Evolutionary conservation across 2,888 invertebrate genomes (phyloP).

Genomic region (Eupithecia centaureata): DNA sequence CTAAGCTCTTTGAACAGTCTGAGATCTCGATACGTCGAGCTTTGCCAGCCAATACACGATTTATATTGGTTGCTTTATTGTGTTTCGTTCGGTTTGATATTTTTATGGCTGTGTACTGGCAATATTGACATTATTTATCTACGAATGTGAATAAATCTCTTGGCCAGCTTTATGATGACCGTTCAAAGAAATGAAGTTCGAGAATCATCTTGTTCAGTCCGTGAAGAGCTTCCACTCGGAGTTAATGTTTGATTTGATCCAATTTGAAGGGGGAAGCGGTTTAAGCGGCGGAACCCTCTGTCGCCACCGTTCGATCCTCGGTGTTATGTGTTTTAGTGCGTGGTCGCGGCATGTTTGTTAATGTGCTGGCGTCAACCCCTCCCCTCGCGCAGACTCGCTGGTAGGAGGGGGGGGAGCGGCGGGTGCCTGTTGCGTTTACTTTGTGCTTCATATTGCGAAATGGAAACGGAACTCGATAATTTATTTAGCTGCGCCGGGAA

Average conservation of each 20-base stretch:
- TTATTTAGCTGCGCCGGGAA: slow-evolving; percentile 34
- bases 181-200: background rate
- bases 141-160: background rate
- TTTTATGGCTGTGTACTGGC: background rate
- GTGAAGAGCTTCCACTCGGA: background rate
- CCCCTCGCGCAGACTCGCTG: slow-evolving; percentile 30
- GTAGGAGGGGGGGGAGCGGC: slow-evolving; percentile 19
- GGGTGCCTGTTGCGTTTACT: slow-evolving; percentile 60
- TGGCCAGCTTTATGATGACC: background rate
- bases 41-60: slow-evolving; percentile 1
- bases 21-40: background rate
- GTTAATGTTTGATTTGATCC: background rate
- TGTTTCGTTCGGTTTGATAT: background rate
- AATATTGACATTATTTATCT: background rate
- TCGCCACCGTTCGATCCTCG: slow-evolving; percentile 48
- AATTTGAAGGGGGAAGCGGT: slow-evolving; percentile 10
- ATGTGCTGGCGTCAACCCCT: slow-evolving; percentile 51
- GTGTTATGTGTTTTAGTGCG: slow-evolving; percentile 61
- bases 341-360: slow-evolving; percentile 60
- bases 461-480: slow-evolving; percentile 35
- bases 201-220: background rate
- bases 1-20: slow-evolving; percentile 9
- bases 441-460: slow-evolving; percentile 46
- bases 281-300: slow-evolving; percentile 11
- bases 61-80: slow-evolving; percentile 7